Percentiles rank a stretch among this genome's conserved stretches.
These are phyloP conservation scores for Tethea ocularis DNA, from an alignment of 2,888 invertebrate species.

Conservation along the genomic window DNA sequence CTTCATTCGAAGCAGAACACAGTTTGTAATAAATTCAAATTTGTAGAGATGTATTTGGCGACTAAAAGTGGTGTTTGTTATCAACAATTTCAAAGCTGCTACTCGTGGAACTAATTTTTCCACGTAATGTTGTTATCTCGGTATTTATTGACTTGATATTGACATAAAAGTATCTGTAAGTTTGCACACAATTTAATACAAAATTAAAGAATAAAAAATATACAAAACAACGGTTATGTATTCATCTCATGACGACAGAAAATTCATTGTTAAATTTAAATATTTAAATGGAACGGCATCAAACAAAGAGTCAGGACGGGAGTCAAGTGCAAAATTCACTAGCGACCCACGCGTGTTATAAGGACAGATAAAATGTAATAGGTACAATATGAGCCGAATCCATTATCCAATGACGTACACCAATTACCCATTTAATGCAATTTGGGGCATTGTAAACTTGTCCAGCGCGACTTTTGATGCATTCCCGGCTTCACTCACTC, in stretches of 20 bases:
- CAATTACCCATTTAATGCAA: slow-evolving; percentile 83
- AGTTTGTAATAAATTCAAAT: too few relatives aligned
- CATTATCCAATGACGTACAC: slow-evolving; percentile 83
- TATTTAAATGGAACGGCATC: slow-evolving; percentile 64
- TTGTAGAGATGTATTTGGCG: neutral
- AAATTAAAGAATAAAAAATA: slow-evolving; percentile 40
- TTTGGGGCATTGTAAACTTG: slow-evolving; percentile 77
- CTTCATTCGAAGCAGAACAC: neutral
- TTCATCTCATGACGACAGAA: slow-evolving; percentile 69
- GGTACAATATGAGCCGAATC: slow-evolving; percentile 70
- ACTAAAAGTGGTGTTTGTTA: neutral
- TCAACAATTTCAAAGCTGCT: neutral
- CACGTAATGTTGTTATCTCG: neutral
- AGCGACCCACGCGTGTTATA: slow-evolving; percentile 66
- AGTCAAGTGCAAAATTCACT: slow-evolving; percentile 76
- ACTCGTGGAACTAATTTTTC: neutral
- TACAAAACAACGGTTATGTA: slow-evolving; percentile 58
- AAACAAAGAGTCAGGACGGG: slow-evolving; percentile 65
- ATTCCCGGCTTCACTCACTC: slow-evolving; percentile 79
- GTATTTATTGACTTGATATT: neutral
- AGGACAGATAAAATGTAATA: slow-evolving; percentile 69
- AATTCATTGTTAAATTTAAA: slow-evolving; percentile 69
- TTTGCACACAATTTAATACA: neutral
- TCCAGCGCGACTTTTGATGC: slow-evolving; percentile 64
- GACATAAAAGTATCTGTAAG: neutral